A percentile compares a stretch with the other conserved stretches of the same genome.
phyloP scores from a whole-genome alignment of 2,888 invertebrate genomes.

The Conistra vaccinii region DNA sequence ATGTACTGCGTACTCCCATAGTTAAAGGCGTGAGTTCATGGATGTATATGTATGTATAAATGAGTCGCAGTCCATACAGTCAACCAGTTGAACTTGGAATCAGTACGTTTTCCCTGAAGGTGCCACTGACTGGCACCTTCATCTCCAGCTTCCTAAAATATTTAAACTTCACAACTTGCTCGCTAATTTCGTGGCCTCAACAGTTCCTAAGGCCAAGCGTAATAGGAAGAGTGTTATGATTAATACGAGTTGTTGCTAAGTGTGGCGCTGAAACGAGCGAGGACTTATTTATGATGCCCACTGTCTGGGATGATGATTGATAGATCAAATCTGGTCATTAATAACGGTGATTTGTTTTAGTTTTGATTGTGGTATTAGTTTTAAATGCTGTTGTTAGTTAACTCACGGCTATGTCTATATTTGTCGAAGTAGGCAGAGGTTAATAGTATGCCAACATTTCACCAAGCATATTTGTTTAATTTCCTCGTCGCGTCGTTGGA shows the following conservation, averaged over 20 bases:
- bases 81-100: neutral
- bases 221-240: slow-evolving; percentile 62
- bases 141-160: neutral
- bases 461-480: too few relatives aligned
- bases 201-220: slow-evolving; percentile 24
- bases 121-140: neutral
- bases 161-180: neutral
- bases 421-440: too few relatives aligned
- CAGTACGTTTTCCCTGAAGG: neutral
- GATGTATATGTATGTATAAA: neutral
- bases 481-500: too few relatives aligned
- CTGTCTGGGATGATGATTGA: slow-evolving; percentile 48
- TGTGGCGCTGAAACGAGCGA: slow-evolving; percentile 43
- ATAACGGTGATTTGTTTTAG: slow-evolving; percentile 20
- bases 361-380: slow-evolving; percentile 4
- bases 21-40: too few relatives aligned
- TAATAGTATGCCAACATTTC: too few relatives aligned
- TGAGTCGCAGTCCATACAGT: neutral
- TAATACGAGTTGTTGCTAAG: slow-evolving; percentile 66
- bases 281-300: slow-evolving; percentile 47
- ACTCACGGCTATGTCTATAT: too few relatives aligned
- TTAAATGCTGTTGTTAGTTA: neutral
- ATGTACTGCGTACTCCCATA: neutral
- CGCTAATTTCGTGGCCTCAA: slow-evolving; percentile 33
- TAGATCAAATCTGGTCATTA: slow-evolving; percentile 27